These are phyloP conservation scores for Tipula vernalis DNA, from an alignment of 2,888 invertebrate species.

Conservation along the genomic window DNA sequence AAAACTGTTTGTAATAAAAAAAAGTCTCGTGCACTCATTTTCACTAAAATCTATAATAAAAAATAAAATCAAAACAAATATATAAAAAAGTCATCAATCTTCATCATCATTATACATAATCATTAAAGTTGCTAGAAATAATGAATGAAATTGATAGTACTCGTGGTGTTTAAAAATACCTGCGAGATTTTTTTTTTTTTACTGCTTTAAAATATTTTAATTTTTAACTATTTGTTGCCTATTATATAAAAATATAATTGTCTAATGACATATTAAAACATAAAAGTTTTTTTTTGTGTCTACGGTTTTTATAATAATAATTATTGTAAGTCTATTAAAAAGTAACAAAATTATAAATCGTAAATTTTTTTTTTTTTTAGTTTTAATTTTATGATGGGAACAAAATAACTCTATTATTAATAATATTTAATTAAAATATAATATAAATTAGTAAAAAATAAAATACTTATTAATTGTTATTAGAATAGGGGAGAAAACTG, in stretches of 20 bases:
- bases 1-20: background rate
- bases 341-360: background rate
- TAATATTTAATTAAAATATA: background rate
- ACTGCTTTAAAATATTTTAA: background rate
- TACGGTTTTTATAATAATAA: background rate
- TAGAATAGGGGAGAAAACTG: background rate
- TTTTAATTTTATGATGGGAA: background rate
- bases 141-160: background rate
- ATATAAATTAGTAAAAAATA: background rate
- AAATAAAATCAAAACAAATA: background rate
- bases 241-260: background rate
- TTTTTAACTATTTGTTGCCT: background rate
- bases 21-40: background rate
- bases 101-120: background rate
- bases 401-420: background rate
- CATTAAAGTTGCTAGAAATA: background rate
- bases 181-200: background rate
- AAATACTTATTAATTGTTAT: background rate
- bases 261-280: background rate
- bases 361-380: background rate
- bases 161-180: background rate
- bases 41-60: background rate
- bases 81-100: slow-evolving; percentile 4
- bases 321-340: background rate
- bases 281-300: background rate